These are phyloP conservation scores for Lasioglossum vierecki DNA, from an alignment of 2,888 invertebrate species.

Conservation along the genomic window DNA sequence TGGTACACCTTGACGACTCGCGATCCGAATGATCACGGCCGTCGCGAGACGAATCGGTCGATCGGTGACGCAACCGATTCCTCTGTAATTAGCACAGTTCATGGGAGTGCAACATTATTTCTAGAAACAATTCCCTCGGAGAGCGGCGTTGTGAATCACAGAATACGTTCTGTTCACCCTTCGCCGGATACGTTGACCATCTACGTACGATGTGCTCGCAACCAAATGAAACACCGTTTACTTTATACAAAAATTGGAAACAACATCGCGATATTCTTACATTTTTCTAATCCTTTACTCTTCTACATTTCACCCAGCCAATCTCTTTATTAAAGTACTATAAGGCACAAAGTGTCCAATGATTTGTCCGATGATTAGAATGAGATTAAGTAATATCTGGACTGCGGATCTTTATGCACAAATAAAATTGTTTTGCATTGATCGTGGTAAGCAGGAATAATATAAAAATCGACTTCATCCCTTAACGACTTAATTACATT, in stretches of 20 bases:
- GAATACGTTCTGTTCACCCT: slow-evolving; percentile 1
- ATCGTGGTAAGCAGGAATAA: too few relatives aligned
- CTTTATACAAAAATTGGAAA: background rate
- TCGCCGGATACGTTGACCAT: background rate
- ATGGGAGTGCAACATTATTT: slow-evolving; percentile 13
- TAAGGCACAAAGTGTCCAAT: too few relatives aligned
- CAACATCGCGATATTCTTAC: too few relatives aligned
- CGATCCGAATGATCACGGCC: slow-evolving; percentile 1
- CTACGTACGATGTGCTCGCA: background rate
- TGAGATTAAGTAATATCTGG: too few relatives aligned
- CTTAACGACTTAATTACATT: too few relatives aligned
- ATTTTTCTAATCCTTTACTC: too few relatives aligned
- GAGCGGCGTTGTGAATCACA: slow-evolving; percentile 9
- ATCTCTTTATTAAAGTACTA: too few relatives aligned
- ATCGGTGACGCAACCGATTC: slow-evolving; percentile 11
- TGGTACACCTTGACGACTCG: background rate
- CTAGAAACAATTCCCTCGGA: background rate
- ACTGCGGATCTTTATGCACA: too few relatives aligned
- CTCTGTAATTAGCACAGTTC: slow-evolving; percentile 10
- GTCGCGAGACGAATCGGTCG: slow-evolving; percentile 1
- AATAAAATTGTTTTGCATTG: too few relatives aligned
- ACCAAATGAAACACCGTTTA: background rate
- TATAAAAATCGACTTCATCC: too few relatives aligned
- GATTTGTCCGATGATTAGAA: too few relatives aligned
- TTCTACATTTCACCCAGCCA: too few relatives aligned